Evolutionary conservation across 2,797 vertebrate genomes (phyloP), one percentile per base, ranked within the genome.

Genomic region (Anableps anableps): DNA sequence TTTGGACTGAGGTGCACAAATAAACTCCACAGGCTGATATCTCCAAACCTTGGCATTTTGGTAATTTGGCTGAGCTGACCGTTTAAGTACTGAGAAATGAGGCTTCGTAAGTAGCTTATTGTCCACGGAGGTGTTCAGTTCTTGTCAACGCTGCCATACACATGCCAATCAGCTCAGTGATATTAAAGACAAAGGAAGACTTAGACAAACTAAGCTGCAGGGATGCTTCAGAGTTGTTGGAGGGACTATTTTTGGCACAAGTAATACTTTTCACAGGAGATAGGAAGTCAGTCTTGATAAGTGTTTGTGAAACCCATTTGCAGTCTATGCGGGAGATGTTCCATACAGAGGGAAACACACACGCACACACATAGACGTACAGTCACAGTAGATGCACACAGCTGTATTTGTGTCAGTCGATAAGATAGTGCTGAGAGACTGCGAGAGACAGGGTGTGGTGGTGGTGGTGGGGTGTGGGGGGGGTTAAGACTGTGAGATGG

Each of bases 261-360:
- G 88, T 72, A 79, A 85, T 85, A 86, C 91, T 92, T 92, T 88
- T 91, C 88, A 89, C 74, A n/a, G 82, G 87, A 87, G 88, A 92
- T 80, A 86, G 90, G 83, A 81, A 90, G 91, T 90, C 89, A 72
- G 80, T 89, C 78, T 85, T 89, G 90, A 94, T 90, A 90, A 93
- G 90, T 94, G 93, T 93, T 91, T 91, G 91, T 86, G 90, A 93
- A 94, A 94, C 89, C 92, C 89, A 94, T 95, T 94, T 93, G 88
- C 91, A 90, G 92, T 79, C 88, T 87, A 86, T 55, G 83, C 83
- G 80, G 93, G 91, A 92, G 89, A 89, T 14, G 34, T 80, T 79
- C 86, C 77, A 75, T 72, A 81, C 83, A 75, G 81, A 77, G 77
- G 19, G 85, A 81, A 78, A 45, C 77, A 55, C 83, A 50, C 45